Base-by-base conservation (phyloP, 2,888 invertebrate genomes). In the Troides helena region DNA sequence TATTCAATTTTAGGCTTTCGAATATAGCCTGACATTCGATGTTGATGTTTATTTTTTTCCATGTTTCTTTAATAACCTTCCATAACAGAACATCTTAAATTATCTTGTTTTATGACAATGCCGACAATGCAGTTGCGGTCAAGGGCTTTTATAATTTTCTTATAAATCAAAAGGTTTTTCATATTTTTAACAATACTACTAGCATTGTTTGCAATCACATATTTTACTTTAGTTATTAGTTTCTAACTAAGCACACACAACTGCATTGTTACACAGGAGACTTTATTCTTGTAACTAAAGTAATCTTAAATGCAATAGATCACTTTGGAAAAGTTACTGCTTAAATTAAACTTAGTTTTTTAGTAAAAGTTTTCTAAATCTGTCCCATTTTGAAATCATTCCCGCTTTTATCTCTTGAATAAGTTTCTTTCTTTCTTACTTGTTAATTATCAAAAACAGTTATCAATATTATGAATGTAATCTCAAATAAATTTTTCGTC, bases 1-100 rank as follows among this genome's bases (percentile, higher is more conserved):
- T 64, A 39, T 60, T 53, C 63, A 10, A 25, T 53, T 69, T 64
- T 67, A 21, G n/a, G 62, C 30, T 58, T 67, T 60, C 23, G 21
- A 71, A 59, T 46, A 43, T 61, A 58, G 57, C 57, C 23, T 25
- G 57, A 10, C 12, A 12, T 58, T 58, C 46, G 14, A 14, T 14
- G 2, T 3, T 5, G 21, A 14, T 50, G 17, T 56, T 53, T 30
- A 21, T 46, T 46, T 50, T 1, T 36, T 56, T 64, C 23, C 18
- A 18, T 1, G n/a, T 23, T 65, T 65, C 36, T 14, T 23, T 63
- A 53, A 36, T 56, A 63, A 63, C 36, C 30, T 65, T 58, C 58
- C 57, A 23, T 58, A 64, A 58, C n/a, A 21, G 10, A 23, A 57
- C 23, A 65, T 58, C 23, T 56, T 64, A 36, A 43, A 39, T 43